Evolutionary conservation across 2,113 vertebrate genomes (phyloP).

Genomic region (Excalfactoria chinensis): DNA sequence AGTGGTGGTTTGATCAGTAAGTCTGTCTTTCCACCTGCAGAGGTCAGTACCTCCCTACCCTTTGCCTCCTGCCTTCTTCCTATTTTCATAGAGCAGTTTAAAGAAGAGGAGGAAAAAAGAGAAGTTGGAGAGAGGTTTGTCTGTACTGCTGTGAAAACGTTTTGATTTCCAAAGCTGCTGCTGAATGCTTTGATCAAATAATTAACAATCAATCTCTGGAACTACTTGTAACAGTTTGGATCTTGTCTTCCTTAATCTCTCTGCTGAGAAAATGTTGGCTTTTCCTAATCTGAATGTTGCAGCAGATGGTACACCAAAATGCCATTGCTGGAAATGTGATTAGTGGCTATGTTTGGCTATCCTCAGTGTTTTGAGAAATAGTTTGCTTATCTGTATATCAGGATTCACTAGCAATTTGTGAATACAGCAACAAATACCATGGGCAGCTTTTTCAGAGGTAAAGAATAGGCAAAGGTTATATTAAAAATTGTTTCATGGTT

Average conservation of each 20-base stretch:
- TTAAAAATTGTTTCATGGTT: neutral
- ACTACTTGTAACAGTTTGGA: neutral
- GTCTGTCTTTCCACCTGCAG: neutral
- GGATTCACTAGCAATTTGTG: neutral
- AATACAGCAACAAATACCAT: neutral
- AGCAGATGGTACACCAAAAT: neutral
- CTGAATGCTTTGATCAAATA: neutral
- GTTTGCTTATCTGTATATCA: neutral
- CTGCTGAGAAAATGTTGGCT: neutral
- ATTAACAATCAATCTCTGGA: neutral
- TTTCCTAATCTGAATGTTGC: neutral
- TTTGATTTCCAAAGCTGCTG: neutral
- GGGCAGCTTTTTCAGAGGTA: neutral
- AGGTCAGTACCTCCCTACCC: neutral
- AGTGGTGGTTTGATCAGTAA: neutral
- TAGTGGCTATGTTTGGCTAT: neutral
- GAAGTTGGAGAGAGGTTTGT: neutral
- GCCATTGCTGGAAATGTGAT: neutral
- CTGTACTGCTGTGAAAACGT: neutral
- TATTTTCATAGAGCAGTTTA: neutral
- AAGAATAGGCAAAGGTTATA: neutral
- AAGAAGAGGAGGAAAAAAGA: neutral
- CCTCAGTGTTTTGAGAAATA: neutral
- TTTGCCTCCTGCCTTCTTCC: neutral
- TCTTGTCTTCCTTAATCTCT: neutral